Evolutionary conservation across 2,113 vertebrate genomes (phyloP), one percentile per base, ranked within the genome.

Genomic region (Colistium nudipinnis): DNA sequence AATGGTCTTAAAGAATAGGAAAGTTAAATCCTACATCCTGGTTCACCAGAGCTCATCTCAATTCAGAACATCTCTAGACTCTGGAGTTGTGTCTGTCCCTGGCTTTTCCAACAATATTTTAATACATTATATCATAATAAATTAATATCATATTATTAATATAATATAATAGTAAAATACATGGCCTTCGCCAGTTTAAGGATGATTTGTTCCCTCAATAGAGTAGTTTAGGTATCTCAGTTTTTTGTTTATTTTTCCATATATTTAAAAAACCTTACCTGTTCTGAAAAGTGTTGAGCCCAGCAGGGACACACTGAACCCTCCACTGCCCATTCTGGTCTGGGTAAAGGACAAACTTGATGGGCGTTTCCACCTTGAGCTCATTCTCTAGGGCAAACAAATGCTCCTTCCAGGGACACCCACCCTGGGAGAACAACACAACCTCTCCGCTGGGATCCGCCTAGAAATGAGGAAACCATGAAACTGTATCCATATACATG

Each of bases 341-440:
- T 0, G 90, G 60, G 76, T 94, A 99, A 43, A 98, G 84, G 62
- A 97, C 89, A 41, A 97, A 95, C 79, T 92, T 91, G 13, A 98
- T 91, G 13, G 92, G 83, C 0, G 47, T 41, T 4, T 94, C 83
- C 7, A 97, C 82, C 0, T 82, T 77, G 44, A 96, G 90, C 49
- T 91, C 94, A 35, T 69, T 87, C 84, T 99, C 97, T 65, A 98
- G 89, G 28, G 82, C 47, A 62, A 96, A 95, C 8, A 98, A 87
- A 38, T 98, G 97, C 63, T 98, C 96, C 83, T 98, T 96, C 97
- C 97, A 99, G 2, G 97, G 97, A 76, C 96, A 98, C 0, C 95
- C 94, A 0, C 96, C 96, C 74, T 93, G 90, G 0, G 87, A 82
- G 54, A 98, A 88, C 68, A 94, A 33, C 59, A 98, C 16, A 27